phyloP scores from a whole-genome alignment of 2,113 vertebrate genomes.

The Pavo muticus region DNA sequence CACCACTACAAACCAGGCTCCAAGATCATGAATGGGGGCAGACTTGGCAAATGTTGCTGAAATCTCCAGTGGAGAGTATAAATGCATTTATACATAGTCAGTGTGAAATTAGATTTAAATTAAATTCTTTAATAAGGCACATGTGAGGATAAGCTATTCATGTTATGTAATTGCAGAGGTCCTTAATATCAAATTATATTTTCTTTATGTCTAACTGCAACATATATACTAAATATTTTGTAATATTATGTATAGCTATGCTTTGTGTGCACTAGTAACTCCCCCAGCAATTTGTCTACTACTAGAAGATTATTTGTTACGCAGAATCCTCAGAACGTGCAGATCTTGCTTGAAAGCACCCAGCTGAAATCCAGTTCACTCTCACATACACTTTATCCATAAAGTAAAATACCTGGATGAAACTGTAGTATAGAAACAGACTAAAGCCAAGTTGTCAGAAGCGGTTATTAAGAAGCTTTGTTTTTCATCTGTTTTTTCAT shows the following conservation, averaged over 20 bases:
- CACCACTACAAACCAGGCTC: background rate
- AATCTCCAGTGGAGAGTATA: background rate
- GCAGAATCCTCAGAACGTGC: background rate
- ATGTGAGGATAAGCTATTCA: background rate
- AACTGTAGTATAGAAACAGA: background rate
- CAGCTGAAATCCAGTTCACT: background rate
- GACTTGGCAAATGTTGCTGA: background rate
- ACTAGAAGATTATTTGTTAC: background rate
- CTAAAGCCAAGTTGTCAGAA: constrained; percentile 60
- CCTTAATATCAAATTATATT: background rate
- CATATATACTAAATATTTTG: background rate
- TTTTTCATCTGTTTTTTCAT: background rate
- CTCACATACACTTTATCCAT: background rate
- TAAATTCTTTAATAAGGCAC: background rate
- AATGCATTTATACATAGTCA: background rate
- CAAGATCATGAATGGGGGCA: background rate
- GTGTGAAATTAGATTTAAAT: background rate
- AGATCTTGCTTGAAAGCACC: background rate
- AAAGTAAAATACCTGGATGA: background rate
- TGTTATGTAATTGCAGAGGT: background rate
- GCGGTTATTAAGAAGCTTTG: constrained; percentile 34
- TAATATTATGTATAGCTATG: background rate
- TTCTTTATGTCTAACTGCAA: background rate
- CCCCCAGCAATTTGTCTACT: background rate
- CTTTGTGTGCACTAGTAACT: background rate